Evolutionary conservation across 2,888 invertebrate species (phyloP).

Genomic region (Andrena bucephala): DNA sequence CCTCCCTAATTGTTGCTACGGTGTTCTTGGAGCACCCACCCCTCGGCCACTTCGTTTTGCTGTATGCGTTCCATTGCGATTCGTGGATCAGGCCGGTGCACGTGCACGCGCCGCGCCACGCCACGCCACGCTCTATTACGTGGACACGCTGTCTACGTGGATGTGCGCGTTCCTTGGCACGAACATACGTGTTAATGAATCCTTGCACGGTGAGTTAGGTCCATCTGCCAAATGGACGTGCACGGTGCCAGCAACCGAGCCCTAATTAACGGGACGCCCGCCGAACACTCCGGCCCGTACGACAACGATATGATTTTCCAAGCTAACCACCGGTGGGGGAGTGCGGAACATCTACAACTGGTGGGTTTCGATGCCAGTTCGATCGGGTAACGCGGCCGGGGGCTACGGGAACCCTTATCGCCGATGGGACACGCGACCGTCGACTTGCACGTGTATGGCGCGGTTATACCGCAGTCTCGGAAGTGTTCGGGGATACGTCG

Average conservation of each 20-base stretch:
- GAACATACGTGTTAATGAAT: slow-evolving; percentile 73
- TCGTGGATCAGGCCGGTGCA: not conserved
- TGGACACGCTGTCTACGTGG: slow-evolving; percentile 54
- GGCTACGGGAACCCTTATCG: not conserved
- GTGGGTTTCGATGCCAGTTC: not conserved
- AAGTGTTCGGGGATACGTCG: too few species aligned
- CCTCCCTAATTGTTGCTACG: slow-evolving; percentile 68
- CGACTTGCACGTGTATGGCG: too few species aligned
- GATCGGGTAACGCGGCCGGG: not conserved
- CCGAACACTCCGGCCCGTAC: slow-evolving; percentile 44
- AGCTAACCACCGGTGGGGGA: slow-evolving; percentile 33
- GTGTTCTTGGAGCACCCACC: slow-evolving; percentile 62
- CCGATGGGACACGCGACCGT: not conserved
- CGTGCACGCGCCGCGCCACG: slow-evolving; percentile 16
- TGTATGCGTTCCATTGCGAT: slow-evolving; percentile 20
- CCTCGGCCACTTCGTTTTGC: slow-evolving; percentile 55
- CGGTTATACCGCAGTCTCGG: too few species aligned
- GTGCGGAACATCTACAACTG: slow-evolving; percentile 30
- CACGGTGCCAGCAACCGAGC: slow-evolving; percentile 50
- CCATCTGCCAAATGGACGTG: slow-evolving; percentile 72
- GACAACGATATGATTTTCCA: slow-evolving; percentile 58
- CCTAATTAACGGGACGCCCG: slow-evolving; percentile 62
- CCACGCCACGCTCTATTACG: not conserved
- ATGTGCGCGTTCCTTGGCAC: slow-evolving; percentile 62
- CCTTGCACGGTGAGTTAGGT: slow-evolving; percentile 70